Evolutionary conservation across 2,888 invertebrate species (phyloP).

Genomic region (Teleiodes luculella): DNA sequence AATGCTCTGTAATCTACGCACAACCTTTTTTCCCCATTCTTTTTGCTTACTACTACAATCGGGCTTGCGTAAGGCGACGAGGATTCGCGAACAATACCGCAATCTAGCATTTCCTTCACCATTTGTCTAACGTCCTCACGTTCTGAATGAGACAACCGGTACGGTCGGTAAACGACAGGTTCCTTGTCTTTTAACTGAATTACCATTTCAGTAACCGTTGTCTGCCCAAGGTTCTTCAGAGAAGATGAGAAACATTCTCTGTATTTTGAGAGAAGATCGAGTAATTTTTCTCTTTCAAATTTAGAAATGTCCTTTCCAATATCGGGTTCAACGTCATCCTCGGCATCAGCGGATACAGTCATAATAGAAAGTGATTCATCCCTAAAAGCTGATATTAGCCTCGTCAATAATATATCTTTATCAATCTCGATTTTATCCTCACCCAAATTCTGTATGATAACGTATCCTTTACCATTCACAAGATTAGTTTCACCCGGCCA

Average conservation of each 20-base stretch:
- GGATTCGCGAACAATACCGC: slow-evolving; percentile 24
- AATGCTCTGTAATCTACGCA: slow-evolving; percentile 25
- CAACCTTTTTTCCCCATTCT: slow-evolving; percentile 22
- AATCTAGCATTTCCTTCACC: slow-evolving; percentile 23
- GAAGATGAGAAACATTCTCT: background rate
- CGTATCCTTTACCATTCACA: background rate
- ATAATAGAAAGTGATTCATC: background rate
- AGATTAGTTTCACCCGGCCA: background rate
- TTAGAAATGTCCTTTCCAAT: background rate
- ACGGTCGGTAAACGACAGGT: slow-evolving; percentile 21
- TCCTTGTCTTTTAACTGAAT: slow-evolving; percentile 19
- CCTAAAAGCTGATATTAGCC: background rate
- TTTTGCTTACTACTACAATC: slow-evolving; percentile 27
- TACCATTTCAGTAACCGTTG: background rate
- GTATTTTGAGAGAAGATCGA: background rate
- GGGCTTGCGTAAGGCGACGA: slow-evolving; percentile 29
- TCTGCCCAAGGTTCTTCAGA: background rate
- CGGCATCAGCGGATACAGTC: background rate
- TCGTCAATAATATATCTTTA: background rate
- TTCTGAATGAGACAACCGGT: background rate
- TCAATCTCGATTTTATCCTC: background rate
- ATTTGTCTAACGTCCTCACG: slow-evolving; percentile 16
- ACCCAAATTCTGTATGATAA: background rate
- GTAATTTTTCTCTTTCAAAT: background rate
- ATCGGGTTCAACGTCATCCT: background rate